These are phyloP conservation scores for Macrostomum lignano DNA, from an alignment of 1,140 invertebrate species.

Conservation along the genomic window DNA sequence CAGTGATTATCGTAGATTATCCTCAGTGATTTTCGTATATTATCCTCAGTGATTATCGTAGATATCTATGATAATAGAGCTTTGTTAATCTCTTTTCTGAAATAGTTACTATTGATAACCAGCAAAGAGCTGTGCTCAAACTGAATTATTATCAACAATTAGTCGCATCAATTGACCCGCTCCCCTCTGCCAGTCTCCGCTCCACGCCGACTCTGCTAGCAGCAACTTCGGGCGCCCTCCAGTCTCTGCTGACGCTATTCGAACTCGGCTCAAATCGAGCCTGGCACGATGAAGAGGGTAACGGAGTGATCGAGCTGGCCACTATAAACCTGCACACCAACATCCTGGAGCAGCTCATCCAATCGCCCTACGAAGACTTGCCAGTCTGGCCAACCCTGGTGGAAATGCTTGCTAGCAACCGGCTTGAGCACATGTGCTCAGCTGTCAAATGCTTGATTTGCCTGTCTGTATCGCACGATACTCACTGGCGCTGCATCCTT, in stretches of 20 bases:
- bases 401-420: constrained; percentile 15
- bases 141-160: no score
- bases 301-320: constrained; percentile 21
- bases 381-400: constrained; percentile 23
- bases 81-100: no score
- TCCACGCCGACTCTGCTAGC: constrained; percentile 23
- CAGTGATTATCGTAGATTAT: no score
- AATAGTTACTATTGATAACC: no score
- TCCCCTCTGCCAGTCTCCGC: no score
- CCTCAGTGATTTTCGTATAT: no score
- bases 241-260: constrained; percentile 18
- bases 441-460: neutral
- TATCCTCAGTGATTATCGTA: no score
- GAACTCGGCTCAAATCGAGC: constrained; percentile 14
- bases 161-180: no score
- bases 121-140: no score
- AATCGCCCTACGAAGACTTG: constrained; percentile 14
- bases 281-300: constrained; percentile 12
- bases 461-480: no score
- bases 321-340: constrained; percentile 22
- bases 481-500: no score
- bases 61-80: no score
- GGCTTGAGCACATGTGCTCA: constrained; percentile 5
- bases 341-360: constrained; percentile 22
- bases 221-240: constrained; percentile 19